Percentiles rank a stretch among this genome's conserved stretches.
phyloP scores from a whole-genome alignment of 2,888 invertebrate species.

The Homarus gammarus region DNA sequence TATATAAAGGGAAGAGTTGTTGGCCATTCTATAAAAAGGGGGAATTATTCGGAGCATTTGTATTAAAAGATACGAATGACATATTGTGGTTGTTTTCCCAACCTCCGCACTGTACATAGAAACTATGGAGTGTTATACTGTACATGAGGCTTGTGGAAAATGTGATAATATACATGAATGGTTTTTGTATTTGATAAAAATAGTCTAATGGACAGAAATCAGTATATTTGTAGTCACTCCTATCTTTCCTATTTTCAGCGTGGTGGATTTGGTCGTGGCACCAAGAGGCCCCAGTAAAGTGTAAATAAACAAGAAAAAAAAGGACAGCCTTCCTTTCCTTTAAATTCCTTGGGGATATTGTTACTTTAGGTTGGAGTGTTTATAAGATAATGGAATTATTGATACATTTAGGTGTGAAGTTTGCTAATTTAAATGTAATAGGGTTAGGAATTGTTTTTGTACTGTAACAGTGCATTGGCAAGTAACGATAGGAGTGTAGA shows the following conservation, averaged over 20 bases:
- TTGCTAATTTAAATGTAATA: no score
- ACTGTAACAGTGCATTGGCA: no score
- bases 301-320: constrained; percentile 18
- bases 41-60: neutral
- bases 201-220: neutral
- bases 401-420: no score
- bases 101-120: neutral
- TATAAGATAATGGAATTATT: no score
- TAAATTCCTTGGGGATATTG: neutral
- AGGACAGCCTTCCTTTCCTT: neutral
- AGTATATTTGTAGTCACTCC: neutral
- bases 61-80: neutral
- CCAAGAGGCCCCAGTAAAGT: constrained; percentile 60
- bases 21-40: neutral
- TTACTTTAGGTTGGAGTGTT: no score
- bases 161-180: neutral
- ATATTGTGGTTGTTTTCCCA: neutral
- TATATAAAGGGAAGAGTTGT: neutral
- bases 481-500: no score
- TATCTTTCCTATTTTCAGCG: constrained; percentile 74
- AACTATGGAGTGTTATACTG: neutral
- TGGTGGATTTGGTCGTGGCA: constrained; percentile 77
- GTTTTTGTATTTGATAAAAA: neutral
- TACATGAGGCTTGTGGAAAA: no score
- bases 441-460: no score